Base-by-base conservation (phyloP, 2,797 vertebrate genomes). In the Dermochelys coriacea region DNA sequence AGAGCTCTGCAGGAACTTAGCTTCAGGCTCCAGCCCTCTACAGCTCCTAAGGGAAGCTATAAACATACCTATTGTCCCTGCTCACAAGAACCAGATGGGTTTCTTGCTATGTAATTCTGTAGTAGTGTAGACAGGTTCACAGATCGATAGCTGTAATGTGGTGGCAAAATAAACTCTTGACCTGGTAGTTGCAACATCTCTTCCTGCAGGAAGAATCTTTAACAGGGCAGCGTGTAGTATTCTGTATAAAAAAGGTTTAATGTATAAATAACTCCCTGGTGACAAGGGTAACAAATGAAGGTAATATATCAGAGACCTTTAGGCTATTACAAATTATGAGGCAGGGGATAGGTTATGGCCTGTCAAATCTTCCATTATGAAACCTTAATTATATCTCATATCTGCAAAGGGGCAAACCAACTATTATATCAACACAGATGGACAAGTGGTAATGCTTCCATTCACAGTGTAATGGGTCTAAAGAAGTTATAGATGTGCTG, bases 341-440 rank as follows among this genome's bases (percentile, higher is more conserved):
- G 95, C 96, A 96, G 84, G 93, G 93, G 92, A 96, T 96, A 96
- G 93, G 93, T 96, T 95, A 97, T 88, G 85, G 90, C 93, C 93
- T 95, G 95, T 95, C 96, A 97, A 88, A 96, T 96, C 96, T 97
- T 97, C 97, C 96, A 95, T 96, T 95, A 97, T 93, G 96, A 97
- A 97, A 97, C 91, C 80, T 91, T 84, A 95, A 94, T 93, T 96
- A 94, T 74, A 89, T 87, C 91, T 87, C 91, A 4, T 96, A 93
- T 96, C 92, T 96, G 90, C 82, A 89, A 81, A 91, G 85, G 85
- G 31, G 14, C 59, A 61, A 61, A 95, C 79, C 82, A 89, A 90
- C 87, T 96, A 95, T 96, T 97, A 95, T 37, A 95, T n/a, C 82
- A 92, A 68, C 71, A 84, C 86, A 96, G 94, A 94, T 84, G 97